A percentile compares a stretch with the other conserved stretches of the same genome.
These are phyloP conservation scores for Apotomis capreana DNA, from an alignment of 2,888 invertebrate species.

Conservation along the genomic window DNA sequence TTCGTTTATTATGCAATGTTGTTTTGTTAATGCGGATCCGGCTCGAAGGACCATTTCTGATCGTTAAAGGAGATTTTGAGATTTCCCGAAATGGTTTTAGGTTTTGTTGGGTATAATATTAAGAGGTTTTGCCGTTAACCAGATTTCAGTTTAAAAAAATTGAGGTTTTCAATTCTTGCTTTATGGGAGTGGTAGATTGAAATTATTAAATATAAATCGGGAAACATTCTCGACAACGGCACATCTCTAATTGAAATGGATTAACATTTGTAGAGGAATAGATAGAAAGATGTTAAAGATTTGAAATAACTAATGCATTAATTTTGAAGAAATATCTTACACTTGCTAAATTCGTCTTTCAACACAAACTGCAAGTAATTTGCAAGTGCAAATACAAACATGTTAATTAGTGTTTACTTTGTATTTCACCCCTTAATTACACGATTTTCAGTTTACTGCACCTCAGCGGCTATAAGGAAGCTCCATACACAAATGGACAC, in stretches of 20 bases:
- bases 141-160: neutral
- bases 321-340: too few relatives aligned
- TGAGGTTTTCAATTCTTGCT: too few relatives aligned
- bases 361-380: neutral
- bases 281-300: too few relatives aligned
- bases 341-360: neutral
- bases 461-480: too few relatives aligned
- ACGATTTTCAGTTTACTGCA: neutral
- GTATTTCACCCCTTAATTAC: neutral
- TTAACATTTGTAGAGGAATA: too few relatives aligned
- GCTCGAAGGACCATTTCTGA: conserved; percentile 10
- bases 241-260: too few relatives aligned
- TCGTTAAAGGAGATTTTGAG: neutral
- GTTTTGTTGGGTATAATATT: neutral
- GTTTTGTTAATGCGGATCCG: conserved; percentile 17
- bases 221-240: too few relatives aligned
- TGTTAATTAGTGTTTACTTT: neutral
- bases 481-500: too few relatives aligned
- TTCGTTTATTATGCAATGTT: conserved; percentile 36
- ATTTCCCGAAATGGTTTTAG: conserved; percentile 1
- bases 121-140: neutral
- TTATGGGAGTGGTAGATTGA: too few relatives aligned
- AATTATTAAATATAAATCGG: too few relatives aligned
- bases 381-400: neutral
- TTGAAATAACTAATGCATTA: too few relatives aligned